Base-by-base conservation (phyloP, 2,113 vertebrate genomes). In the Bostrychus sinensis region DNA sequence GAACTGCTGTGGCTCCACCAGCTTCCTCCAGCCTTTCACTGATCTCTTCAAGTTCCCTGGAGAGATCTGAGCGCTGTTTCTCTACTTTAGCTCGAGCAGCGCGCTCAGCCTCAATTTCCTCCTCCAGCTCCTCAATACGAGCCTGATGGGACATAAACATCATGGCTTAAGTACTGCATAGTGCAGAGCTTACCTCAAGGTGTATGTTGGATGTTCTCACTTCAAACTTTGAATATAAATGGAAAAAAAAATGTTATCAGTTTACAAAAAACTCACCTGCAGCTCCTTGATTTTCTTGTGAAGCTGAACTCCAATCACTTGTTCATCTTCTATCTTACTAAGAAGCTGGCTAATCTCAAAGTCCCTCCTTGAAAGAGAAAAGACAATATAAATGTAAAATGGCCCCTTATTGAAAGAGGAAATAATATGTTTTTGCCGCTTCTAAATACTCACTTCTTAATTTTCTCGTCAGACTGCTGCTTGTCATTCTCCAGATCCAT, bases 21-120 rank as follows among this genome's bases (percentile, higher is more conserved):
- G 96, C 95, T 76, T 98, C 95, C 36, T 98, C 95, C 5, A 97
- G 92, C 0, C 90, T 51, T 91, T 93, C 85, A 72, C 94, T 30
- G 91, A 95, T 95, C 89, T 96, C 94, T 60, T 96, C 95, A 65
- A 95, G 91, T 79, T 98, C 96, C 75, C 94, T 90, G 1, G 93
- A 93, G 19, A 95, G 92, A 50, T 94, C 94, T 48, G 92, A 78
- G 64, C 94, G 86, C 63, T 93, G 91, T 80, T 96, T 95, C 82
- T 95, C 94, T 42, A 94, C 85, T 25, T 97, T 97, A 39, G 95
- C 94, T 0, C 91, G 76, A 77, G 91, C 88, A 0, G 95, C 86
- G 0, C 93, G 80, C 34, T 98, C 95, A 1, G 94, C 93, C 62
- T 98, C 95, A 0, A 94, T 95, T 81, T 97, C 96, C 0, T 97